Conservation (phyloP, 2,888 invertebrate genomes). For the Hypena proboscidalis region DNA sequence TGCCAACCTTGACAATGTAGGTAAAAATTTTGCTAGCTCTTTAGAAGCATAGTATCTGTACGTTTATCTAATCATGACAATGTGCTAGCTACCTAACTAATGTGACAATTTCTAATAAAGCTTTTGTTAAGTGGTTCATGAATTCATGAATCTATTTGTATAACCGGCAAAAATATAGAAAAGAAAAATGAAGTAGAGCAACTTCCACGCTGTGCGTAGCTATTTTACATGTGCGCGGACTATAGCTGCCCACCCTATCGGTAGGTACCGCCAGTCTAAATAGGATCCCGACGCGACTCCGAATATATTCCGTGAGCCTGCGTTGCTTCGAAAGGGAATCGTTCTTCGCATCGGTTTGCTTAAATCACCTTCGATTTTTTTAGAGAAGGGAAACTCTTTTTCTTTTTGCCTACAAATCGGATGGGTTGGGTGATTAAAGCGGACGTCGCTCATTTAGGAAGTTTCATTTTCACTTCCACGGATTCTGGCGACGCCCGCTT, state of each 20-base stretch:
- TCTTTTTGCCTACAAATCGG: conserved; percentile 16
- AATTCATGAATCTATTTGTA: too few species aligned
- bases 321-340: conserved; percentile 65
- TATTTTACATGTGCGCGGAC: conserved; percentile 84
- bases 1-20: too few species aligned
- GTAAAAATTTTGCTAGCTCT: too few species aligned
- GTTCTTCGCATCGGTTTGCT: conserved; percentile 55
- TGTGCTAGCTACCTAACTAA: too few species aligned
- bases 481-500: too few species aligned
- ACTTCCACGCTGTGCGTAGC: conserved; percentile 54
- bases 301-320: conserved; percentile 76
- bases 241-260: conserved; percentile 79
- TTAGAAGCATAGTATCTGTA: too few species aligned
- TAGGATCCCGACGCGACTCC: conserved; percentile 78
- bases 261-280: conserved; percentile 79
- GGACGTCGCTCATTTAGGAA: conserved; percentile 29
- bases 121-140: too few species aligned
- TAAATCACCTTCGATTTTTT: conserved; percentile 62
- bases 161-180: conserved; percentile 13
- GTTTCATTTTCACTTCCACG: conserved; percentile 19
- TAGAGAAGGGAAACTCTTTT: conserved; percentile 14
- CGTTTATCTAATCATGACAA: too few species aligned
- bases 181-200: conserved; percentile 62
- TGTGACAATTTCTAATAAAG: too few species aligned
- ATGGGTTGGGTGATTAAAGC: conserved; percentile 34